Conservation (phyloP, 2,888 invertebrate genomes). For the Miltochrista miniata region DNA sequence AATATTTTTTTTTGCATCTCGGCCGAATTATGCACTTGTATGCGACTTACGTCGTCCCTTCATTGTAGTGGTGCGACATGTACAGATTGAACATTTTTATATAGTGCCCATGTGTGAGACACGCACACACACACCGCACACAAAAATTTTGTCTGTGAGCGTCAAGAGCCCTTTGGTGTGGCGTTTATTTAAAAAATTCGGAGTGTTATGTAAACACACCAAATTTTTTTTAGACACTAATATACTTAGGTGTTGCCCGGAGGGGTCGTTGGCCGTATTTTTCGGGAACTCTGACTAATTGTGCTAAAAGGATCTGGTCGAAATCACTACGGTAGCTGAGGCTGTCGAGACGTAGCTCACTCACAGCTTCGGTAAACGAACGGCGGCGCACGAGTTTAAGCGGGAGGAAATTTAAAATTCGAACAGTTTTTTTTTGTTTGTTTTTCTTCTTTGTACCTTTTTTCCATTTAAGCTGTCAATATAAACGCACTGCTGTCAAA, state of each 20-base stretch:
- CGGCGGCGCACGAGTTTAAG: conserved; percentile 42
- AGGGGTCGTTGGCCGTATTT: conserved; percentile 75
- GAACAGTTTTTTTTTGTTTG: conserved; percentile 28
- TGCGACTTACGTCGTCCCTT: conserved; percentile 83
- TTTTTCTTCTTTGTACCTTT: conserved; percentile 13
- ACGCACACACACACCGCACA: conserved; percentile 64
- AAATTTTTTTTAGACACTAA: conserved; percentile 67
- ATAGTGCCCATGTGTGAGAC: conserved; percentile 67
- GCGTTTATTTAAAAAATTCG: conserved; percentile 76
- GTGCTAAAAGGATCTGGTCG: conserved; percentile 66
- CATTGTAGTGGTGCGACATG: conserved; percentile 82
- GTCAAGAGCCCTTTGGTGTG: conserved; percentile 68
- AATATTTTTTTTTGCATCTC: conserved; percentile 84
- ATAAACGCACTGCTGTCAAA: conserved; percentile 17
- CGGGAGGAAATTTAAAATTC: conserved; percentile 49
- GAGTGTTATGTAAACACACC: conserved; percentile 79
- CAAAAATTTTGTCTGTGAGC: conserved; percentile 74
- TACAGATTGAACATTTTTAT: conserved; percentile 80
- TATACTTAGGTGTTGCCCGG: conserved; percentile 77
- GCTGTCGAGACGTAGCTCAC: conserved; percentile 40
- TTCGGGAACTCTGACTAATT: conserved; percentile 82
- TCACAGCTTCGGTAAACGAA: conserved; percentile 37
- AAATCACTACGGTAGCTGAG: conserved; percentile 51
- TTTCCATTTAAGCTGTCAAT: not conserved
- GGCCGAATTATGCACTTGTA: conserved; percentile 84